phyloP scores from a whole-genome alignment of 2,113 vertebrate species.

The Sebastes schlegelii region DNA sequence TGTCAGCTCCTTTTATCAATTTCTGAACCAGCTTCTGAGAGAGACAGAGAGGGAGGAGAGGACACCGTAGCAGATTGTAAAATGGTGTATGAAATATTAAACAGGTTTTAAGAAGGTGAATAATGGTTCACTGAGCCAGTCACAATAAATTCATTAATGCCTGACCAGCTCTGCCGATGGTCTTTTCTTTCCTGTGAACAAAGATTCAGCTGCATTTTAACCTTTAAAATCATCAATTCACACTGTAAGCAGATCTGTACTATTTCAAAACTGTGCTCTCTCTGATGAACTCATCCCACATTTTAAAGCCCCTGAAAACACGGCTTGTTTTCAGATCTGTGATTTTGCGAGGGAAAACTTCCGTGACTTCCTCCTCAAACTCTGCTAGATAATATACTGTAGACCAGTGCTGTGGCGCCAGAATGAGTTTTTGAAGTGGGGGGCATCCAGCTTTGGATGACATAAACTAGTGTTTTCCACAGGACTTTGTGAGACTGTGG shows the following conservation, averaged over 20 bases:
- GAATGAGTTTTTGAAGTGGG: no score
- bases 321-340: no score
- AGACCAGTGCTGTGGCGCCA: no score
- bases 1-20: slow-evolving; percentile 49
- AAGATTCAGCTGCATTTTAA: not conserved
- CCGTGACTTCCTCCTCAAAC: no score
- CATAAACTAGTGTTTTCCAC: no score
- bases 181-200: not conserved
- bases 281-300: not conserved
- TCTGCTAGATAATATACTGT: no score
- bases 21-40: slow-evolving; percentile 33
- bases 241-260: not conserved
- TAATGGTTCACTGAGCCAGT: slow-evolving; percentile 33
- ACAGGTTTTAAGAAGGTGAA: slow-evolving; percentile 54
- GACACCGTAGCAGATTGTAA: slow-evolving; percentile 27
- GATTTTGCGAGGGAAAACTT: no score
- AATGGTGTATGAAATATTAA: slow-evolving; percentile 62
- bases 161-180: slow-evolving; percentile 18
- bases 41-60: slow-evolving; percentile 28
- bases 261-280: not conserved
- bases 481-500: no score
- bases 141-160: slow-evolving; percentile 33
- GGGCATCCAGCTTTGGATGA: no score
- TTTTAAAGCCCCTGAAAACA: not conserved
- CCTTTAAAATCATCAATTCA: not conserved